Conservation (phyloP, 1,140 invertebrate species). For the Drosophila tristis region DNA sequence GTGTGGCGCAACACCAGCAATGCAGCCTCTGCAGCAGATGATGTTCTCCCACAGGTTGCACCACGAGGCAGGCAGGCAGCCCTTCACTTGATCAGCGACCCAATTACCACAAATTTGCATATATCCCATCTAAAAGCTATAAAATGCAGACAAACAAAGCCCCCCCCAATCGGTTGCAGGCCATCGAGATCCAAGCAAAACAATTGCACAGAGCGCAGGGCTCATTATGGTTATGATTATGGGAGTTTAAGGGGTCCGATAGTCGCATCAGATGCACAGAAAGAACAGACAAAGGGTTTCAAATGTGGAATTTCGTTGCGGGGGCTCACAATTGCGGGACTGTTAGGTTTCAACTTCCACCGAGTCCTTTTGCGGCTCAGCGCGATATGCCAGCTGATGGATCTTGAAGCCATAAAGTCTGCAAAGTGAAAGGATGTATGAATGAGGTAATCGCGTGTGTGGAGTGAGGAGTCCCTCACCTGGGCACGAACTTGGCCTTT, state of each 20-base stretch:
- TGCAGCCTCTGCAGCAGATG: conserved; percentile 7
- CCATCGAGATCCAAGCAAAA: conserved; percentile 45
- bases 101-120: conserved; percentile 74
- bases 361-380: background rate
- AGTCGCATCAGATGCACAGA: background rate
- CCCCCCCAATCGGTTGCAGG: conserved; percentile 5
- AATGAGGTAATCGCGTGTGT: background rate
- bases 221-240: conserved; percentile 50
- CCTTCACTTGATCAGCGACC: conserved; percentile 69
- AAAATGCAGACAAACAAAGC: conserved; percentile 47
- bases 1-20: conserved; percentile 31
- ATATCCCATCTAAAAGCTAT: conserved; percentile 44
- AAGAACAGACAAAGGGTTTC: conserved; percentile 4
- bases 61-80: conserved; percentile 31
- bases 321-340: conserved; percentile 4
- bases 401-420: conserved; percentile 69
- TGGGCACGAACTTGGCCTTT: conserved; percentile 98
- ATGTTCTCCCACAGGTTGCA: conserved; percentile 50
- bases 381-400: conserved; percentile 42
- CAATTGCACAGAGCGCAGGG: conserved; percentile 26
- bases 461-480: conserved; percentile 84
- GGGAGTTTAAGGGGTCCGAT: conserved; percentile 38
- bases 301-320: conserved; percentile 35
- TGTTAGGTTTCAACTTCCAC: conserved; percentile 18
- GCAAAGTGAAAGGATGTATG: background rate